These are phyloP conservation scores for Drosophila parabipectinata DNA, from an alignment of 1,140 invertebrate genomes.

Conservation along the genomic window DNA sequence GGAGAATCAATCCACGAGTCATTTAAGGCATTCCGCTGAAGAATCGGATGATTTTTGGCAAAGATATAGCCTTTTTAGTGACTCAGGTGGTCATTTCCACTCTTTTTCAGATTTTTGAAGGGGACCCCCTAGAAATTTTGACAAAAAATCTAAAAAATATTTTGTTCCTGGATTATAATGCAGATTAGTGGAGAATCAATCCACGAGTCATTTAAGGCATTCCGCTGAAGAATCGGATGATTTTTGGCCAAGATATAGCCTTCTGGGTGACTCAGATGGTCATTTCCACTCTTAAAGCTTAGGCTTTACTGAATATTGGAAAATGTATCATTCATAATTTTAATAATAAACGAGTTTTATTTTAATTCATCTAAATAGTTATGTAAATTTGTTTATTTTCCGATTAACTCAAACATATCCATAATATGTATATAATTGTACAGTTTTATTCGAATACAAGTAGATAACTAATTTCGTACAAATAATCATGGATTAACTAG, in stretches of 20 bases:
- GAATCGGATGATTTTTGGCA: background rate
- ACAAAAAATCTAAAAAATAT: too few species aligned
- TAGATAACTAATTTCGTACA: slow-evolving; percentile 30
- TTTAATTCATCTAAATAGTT: slow-evolving; percentile 24
- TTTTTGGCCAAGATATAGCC: too few species aligned
- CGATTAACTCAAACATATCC: slow-evolving; percentile 54
- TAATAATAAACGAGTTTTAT: background rate
- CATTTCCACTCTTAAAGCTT: too few species aligned
- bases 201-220: too few species aligned
- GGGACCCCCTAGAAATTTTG: too few species aligned
- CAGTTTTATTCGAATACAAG: slow-evolving; percentile 26
- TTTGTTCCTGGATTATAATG: too few species aligned
- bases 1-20: background rate
- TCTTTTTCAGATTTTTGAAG: too few species aligned
- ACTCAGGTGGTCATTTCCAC: too few species aligned
- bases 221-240: too few species aligned
- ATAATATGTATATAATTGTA: slow-evolving; percentile 28
- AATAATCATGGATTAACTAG: slow-evolving; percentile 19
- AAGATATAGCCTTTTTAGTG: background rate
- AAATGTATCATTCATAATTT: background rate
- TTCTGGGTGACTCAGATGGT: too few species aligned
- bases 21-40: background rate
- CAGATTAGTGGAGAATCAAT: too few species aligned
- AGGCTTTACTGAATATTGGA: background rate
- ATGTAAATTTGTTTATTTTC: slow-evolving; percentile 52